Evolutionary conservation across 2,113 vertebrate genomes (phyloP), one percentile per base, ranked within the genome.

Genomic region (Irena cyanogastra): DNA sequence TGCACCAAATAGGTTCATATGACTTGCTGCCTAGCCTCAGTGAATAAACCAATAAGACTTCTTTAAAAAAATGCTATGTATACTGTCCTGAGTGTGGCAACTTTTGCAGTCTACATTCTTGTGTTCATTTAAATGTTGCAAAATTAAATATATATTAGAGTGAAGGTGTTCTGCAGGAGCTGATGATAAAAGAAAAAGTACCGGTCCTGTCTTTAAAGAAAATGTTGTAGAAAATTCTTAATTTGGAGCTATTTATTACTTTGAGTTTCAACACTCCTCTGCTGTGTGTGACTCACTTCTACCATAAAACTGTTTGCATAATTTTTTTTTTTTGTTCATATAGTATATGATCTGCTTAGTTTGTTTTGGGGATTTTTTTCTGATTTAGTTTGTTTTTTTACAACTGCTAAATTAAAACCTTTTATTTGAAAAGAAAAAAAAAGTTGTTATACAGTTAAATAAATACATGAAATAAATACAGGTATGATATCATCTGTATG

Each of bases 161-260:
- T 97, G 86, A 95, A 97, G 63, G 91, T 97, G 94, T 97, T 96
- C 94, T 94, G 79, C 94, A 97, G 90, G 95, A 97, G 44, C 21
- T 97, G 94, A 66, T 92, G 72, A 52, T 90, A 83, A 80, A 79
- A 91, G 63, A 81, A 89, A 54, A 77, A 95, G 90, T 94, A 83
- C 71, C 80, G 90, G 72, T 96, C 89, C 95, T 97, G 65, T 97
- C 97, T 95, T 97, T 92, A 97, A 94, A 97, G 93, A 93, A 96
- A 94, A 96, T 91, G 94, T 95, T 97, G 92, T 98, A 98, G 97
- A 97, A 97, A 97, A 94, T 95, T 97, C 91, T 97, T 97, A 57
- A 98, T 97, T 98, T 97, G 97, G 89, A 96, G 65, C 78, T 98
- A 98, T 98, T 98, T 98, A 98, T 98, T 98, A 96, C 91, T 97